Evolutionary conservation across 2,113 vertebrate species (phyloP).

Genomic region (Dissostichus mawsoni): DNA sequence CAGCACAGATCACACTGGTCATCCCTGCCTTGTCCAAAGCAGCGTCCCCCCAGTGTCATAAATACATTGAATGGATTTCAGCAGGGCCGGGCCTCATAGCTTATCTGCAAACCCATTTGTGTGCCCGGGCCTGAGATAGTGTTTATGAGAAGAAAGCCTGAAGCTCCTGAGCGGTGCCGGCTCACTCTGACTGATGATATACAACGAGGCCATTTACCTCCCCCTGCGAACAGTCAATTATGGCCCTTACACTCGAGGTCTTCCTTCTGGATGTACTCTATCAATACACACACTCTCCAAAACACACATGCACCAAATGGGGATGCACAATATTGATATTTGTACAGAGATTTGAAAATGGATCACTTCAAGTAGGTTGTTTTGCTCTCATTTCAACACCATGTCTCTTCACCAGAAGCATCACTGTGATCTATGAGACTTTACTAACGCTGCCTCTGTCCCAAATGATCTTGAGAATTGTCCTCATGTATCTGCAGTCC

Average conservation of each 20-base stretch:
- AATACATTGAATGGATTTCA: conserved; percentile 48
- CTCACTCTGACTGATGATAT: conserved; percentile 37
- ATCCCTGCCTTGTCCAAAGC: not conserved
- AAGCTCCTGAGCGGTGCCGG: conserved; percentile 30
- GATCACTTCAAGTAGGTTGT: conserved; percentile 3
- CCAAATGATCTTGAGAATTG: not conserved
- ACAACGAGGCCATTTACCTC: conserved; percentile 43
- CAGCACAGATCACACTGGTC: not conserved
- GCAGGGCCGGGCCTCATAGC: conserved; percentile 12
- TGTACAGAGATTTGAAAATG: not conserved
- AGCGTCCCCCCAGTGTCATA: not conserved
- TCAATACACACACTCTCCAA: not conserved
- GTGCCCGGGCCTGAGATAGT: conserved; percentile 24
- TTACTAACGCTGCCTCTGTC: not conserved
- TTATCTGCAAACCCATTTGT: conserved; percentile 57
- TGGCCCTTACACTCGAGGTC: conserved; percentile 1
- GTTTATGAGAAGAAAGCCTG: conserved; percentile 48
- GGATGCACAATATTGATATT: not conserved
- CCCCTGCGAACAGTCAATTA: conserved; percentile 19
- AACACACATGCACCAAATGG: conserved; percentile 6
- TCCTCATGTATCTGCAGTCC: not conserved
- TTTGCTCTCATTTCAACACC: not conserved
- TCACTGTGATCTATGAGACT: not conserved
- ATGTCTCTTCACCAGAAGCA: not conserved
- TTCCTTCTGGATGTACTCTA: conserved; percentile 11